Percentiles rank a stretch among this genome's conserved stretches.
Conservation (phyloP, 2,113 vertebrate species). For the Oncorhynchus kisutch region DNA sequence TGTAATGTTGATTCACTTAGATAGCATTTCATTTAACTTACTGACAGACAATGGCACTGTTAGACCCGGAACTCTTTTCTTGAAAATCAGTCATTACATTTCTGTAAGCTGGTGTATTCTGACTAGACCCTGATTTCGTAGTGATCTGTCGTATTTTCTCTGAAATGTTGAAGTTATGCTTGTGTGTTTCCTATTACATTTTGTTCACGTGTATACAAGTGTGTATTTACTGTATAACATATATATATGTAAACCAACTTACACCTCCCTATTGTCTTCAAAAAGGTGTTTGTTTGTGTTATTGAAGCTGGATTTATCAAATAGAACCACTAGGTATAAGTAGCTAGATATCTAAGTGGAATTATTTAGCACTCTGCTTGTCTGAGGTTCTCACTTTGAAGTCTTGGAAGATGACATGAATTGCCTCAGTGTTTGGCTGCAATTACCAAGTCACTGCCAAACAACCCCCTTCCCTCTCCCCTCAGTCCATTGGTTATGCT, state of each 20-base stretch:
- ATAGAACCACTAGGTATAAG: not conserved
- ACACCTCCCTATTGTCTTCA: constrained; percentile 1
- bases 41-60: not conserved
- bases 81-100: not conserved
- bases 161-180: not conserved
- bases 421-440: not conserved
- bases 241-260: not conserved
- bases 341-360: constrained; percentile 2
- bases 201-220: no score
- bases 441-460: not conserved
- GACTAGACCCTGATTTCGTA: not conserved
- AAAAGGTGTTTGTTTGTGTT: not conserved
- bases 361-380: not conserved
- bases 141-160: not conserved
- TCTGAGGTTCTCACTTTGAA: not conserved
- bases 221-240: no score
- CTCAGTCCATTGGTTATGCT: not conserved
- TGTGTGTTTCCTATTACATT: not conserved
- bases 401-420: not conserved
- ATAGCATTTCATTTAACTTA: not conserved
- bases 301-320: not conserved
- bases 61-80: not conserved
- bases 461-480: not conserved
- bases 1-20: not conserved
- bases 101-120: not conserved